Evolutionary conservation across 2,113 vertebrate genomes (phyloP), one percentile per base, ranked within the genome.

Genomic region (Pachycephala philippinensis): DNA sequence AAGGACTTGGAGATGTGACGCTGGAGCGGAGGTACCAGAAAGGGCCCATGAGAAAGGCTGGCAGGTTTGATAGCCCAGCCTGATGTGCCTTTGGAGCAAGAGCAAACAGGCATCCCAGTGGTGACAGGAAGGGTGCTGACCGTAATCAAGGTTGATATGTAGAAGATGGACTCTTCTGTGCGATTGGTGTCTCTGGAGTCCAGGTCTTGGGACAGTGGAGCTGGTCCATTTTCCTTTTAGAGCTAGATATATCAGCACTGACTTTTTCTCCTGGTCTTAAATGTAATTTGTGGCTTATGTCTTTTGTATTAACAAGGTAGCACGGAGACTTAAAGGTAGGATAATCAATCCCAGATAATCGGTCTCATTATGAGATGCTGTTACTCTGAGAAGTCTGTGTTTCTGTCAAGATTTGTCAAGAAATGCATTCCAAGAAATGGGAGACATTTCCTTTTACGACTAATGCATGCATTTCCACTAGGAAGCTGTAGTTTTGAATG

Each of bases 401-500:
- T 88, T 72, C 54, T 59, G 26, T 78, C 39, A 65, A 44, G 26
- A 54, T 81, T 92, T 68, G 44, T 44, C 56, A 71, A 83, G 70
- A 90, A 93, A 56, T 33, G 19, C 37, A 52, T 35, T 85, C 24
- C 57, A 85, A 75, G 30, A 91, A 82, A 19, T 35, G 33, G 54
- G 45, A 82, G 21, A 10, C 30, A 47, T 81, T 94, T 81, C 42
- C 18, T 87, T 84, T 86, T 71, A 60, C 7, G 37, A 59, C 24
- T 66, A 66, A 84, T 64, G 53, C 14, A 59, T 70, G 8, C 21
- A 15, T 81, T 93, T 80, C 59, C 37, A 85, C 19, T 47, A 60
- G 74, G 91, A 52, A 93, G 23, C 27, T 88, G n/a, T 84, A 56
- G 35, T 24, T 89, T 50, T 85, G 35, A 93, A 75, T 37, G 72